Conservation (phyloP, 2,797 vertebrate species). For the Esox lucius region DNA sequence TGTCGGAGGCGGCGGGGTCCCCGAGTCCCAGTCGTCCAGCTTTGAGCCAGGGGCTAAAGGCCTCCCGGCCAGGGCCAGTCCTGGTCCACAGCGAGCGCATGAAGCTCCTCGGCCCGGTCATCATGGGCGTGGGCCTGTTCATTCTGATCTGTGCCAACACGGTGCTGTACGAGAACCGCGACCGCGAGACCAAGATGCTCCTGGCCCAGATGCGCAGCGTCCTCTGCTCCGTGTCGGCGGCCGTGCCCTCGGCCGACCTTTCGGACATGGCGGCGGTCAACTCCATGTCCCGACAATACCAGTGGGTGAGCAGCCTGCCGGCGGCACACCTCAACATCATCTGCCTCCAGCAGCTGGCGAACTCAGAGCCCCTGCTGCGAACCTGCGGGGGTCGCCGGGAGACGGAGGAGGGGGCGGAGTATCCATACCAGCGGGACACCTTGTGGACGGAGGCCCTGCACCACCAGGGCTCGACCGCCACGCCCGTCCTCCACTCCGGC, state of each 20-base stretch:
- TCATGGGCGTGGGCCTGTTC: slow-evolving; percentile 97
- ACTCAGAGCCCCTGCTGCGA: slow-evolving; percentile 68
- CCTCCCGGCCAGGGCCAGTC: slow-evolving; percentile 52
- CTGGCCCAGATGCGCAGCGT: slow-evolving; percentile 80
- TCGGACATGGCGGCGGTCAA: slow-evolving; percentile 52
- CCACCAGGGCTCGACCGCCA: slow-evolving; percentile 68
- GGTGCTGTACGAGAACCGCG: slow-evolving; percentile 93
- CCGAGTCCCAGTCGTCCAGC: slow-evolving; percentile 46
- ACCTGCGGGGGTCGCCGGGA: slow-evolving; percentile 35
- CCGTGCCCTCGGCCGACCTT: slow-evolving; percentile 63
- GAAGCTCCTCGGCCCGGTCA: slow-evolving; percentile 90
- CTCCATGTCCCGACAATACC: slow-evolving; percentile 63
- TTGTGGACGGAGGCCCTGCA: slow-evolving; percentile 71
- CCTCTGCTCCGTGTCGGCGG: slow-evolving; percentile 75
- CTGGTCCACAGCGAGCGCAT: slow-evolving; percentile 83
- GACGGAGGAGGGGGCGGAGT: slow-evolving; percentile 35
- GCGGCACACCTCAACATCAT: slow-evolving; percentile 75
- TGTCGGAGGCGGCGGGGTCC: background rate
- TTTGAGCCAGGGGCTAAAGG: slow-evolving; percentile 64
- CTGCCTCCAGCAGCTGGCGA: slow-evolving; percentile 71
- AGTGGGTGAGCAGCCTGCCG: slow-evolving; percentile 74
- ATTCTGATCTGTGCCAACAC: slow-evolving; percentile 98
- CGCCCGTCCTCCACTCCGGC: slow-evolving; percentile 62
- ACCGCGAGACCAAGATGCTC: slow-evolving; percentile 88
- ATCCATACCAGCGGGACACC: slow-evolving; percentile 54